These are phyloP conservation scores for Motacilla tschutschensis DNA, from an alignment of 2,113 vertebrate genomes.

Conservation along the genomic window DNA sequence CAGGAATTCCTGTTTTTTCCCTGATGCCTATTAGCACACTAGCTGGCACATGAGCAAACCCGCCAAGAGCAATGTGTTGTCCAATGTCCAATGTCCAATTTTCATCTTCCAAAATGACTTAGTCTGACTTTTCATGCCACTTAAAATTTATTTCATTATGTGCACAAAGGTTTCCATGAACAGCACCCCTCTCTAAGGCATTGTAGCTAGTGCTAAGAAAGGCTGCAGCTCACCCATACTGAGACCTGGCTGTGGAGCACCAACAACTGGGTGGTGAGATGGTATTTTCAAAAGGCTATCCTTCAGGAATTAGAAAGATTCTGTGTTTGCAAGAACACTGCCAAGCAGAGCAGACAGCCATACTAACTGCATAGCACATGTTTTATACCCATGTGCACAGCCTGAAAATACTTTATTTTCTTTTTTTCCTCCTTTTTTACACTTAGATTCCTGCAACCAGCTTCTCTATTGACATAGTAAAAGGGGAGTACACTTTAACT, in stretches of 20 bases:
- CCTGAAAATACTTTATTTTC: background rate
- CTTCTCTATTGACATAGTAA: constrained; percentile 51
- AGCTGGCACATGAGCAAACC: constrained; percentile 16
- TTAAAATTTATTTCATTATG: background rate
- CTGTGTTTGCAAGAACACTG: background rate
- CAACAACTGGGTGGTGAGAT: background rate
- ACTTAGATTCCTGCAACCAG: constrained; percentile 23
- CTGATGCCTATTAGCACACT: background rate
- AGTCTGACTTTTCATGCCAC: constrained; percentile 32
- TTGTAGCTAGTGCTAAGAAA: background rate
- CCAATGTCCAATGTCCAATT: background rate
- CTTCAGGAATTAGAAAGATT: background rate
- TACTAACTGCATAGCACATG: background rate
- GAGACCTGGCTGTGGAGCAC: background rate
- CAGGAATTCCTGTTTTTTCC: background rate
- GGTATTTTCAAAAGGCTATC: background rate
- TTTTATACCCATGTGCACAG: background rate
- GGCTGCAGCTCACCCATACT: background rate
- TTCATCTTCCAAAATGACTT: constrained; percentile 27
- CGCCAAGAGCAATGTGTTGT: background rate
- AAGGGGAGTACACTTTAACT: constrained; percentile 60
- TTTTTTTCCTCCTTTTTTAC: background rate
- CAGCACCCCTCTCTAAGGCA: background rate
- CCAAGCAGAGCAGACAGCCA: background rate
- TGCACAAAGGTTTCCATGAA: background rate